Conservation (phyloP, 23 tunicate genomes). For the Ascidia mentula region DNA sequence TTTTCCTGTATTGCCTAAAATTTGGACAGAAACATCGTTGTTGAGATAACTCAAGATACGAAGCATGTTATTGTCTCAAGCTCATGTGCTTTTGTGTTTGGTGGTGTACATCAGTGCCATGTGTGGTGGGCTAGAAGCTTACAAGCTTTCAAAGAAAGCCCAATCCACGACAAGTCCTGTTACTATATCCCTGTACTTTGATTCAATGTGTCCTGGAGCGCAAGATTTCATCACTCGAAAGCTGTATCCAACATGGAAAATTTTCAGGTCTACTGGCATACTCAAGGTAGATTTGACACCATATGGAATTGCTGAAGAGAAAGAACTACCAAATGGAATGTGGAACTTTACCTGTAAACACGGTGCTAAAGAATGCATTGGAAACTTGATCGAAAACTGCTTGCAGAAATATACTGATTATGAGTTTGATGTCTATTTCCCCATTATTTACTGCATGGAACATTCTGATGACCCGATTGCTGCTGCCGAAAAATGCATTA, state of each 20-base stretch:
- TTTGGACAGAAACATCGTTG: no score
- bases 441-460: slow-evolving; percentile 86
- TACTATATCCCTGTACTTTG: slow-evolving; percentile 50
- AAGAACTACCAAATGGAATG: slow-evolving; percentile 40
- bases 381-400: slow-evolving; percentile 86
- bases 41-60: no score
- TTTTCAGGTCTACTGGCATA: slow-evolving; percentile 37
- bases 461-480: slow-evolving; percentile 50
- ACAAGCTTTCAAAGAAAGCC: slow-evolving; percentile 31
- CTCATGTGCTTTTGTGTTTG: slow-evolving; percentile 13
- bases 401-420: slow-evolving; percentile 42
- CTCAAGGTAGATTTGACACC: slow-evolving; percentile 47
- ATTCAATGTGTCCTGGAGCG: slow-evolving; percentile 77
- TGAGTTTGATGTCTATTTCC: slow-evolving; percentile 50
- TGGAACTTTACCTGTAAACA: slow-evolving; percentile 92
- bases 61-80: no score
- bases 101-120: slow-evolving; percentile 18
- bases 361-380: slow-evolving; percentile 77
- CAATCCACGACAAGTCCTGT: slow-evolving; percentile 84
- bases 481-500: slow-evolving; percentile 70
- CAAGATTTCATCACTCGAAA: slow-evolving; percentile 45
- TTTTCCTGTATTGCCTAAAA: no score
- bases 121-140: no score
- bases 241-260: slow-evolving; percentile 86
- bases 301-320: slow-evolving; percentile 89